Evolutionary conservation across 2,888 invertebrate species (phyloP), one percentile per base, ranked within the genome.

Genomic region (Psylliodes chrysocephalus): DNA sequence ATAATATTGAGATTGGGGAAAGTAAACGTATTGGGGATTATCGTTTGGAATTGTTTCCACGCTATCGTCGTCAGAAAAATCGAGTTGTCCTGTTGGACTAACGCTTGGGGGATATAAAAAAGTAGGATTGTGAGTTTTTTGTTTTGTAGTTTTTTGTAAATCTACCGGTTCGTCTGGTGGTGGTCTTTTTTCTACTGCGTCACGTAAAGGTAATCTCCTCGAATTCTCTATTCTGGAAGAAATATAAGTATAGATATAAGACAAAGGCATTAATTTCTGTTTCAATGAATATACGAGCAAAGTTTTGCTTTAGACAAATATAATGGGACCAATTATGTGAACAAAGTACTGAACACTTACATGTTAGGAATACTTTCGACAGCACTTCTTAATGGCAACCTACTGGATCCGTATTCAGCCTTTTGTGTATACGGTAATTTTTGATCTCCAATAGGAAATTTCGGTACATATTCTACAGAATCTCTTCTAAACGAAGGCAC

Each of bases 341-440:
- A 47, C 3, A 30, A 28, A 56, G 7, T 35, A 14, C 2, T 1
- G 30, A 14, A 17, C 42, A 74, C 79, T 79, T 76, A 84, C 84
- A 80, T 71, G 70, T 83, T 79, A 6, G 91, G 91, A 61, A 90
- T 82, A 74, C 87, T 90, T 82, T 94, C 93, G 1, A 94, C 92
- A 1, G 94, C 92, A 49, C 88, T 86, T 63, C 94, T 85, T 63
- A 93, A 83, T 0, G 93, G 93, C 52, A 89, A 77, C 63, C 81
- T 81, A 59, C 75, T 80, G 12, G 82, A 81, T 19, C 84, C 84
- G 67, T 79, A 84, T 60, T 79, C 79, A 19, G 78, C 71, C 30
- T 44, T 46, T 54, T 65, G 65, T 17, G 56, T 30, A 14, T 53
- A 54, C 1, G 60, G 47, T 4, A 42, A 46, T 1, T 14, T 54